These are phyloP conservation scores for Automeris io DNA, from an alignment of 2,888 invertebrate species.

Conservation along the genomic window DNA sequence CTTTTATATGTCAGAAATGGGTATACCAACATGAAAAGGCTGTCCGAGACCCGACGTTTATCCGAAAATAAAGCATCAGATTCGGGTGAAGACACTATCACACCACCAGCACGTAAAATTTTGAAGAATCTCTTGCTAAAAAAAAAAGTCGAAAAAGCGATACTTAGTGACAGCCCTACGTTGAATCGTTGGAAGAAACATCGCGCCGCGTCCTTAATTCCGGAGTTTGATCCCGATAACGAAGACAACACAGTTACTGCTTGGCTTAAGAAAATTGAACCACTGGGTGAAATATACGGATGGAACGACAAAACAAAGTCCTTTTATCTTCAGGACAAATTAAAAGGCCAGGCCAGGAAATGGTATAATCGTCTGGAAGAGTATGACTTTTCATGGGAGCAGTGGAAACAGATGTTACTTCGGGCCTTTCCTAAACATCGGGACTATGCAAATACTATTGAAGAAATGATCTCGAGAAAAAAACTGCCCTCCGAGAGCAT, in stretches of 20 bases:
- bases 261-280: slow-evolving; percentile 8
- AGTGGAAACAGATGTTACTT: slow-evolving; percentile 23
- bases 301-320: slow-evolving; percentile 20
- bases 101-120: no score
- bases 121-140: no score
- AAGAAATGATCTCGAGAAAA: slow-evolving; percentile 20
- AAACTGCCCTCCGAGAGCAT: no score
- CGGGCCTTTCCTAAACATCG: slow-evolving; percentile 22
- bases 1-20: no score
- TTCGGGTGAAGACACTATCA: no score
- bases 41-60: no score
- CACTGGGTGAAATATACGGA: slow-evolving; percentile 8
- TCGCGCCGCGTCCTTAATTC: no score
- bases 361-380: slow-evolving; percentile 22
- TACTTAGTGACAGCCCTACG: no score
- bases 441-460: slow-evolving; percentile 18
- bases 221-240: slow-evolving; percentile 9
- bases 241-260: slow-evolving; percentile 5
- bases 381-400: slow-evolving; percentile 21
- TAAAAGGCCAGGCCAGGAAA: slow-evolving; percentile 21
- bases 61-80: no score
- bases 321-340: slow-evolving; percentile 19
- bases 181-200: no score
- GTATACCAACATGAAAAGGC: no score
- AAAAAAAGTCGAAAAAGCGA: no score